Base-by-base conservation (phyloP, 2,888 invertebrate genomes). In the Apamea sordens region DNA sequence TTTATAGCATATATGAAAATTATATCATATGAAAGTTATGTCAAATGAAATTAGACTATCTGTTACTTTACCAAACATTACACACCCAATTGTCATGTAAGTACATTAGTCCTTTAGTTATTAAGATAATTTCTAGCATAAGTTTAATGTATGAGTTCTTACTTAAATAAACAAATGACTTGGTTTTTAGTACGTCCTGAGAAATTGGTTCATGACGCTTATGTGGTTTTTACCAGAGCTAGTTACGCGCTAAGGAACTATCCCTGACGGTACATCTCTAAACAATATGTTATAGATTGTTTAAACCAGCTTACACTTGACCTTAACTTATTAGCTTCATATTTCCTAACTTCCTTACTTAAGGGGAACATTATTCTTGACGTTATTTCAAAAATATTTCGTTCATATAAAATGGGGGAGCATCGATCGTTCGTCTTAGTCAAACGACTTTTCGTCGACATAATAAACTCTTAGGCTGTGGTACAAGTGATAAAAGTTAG, bases 371-470 rank as follows among this genome's bases (percentile, higher is more conserved):
- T 80, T 80, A 86, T 83, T 71, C 63, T 41, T 32, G 53, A 74
- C 71, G 47, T 81, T 81, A 79, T 84, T 67, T 73, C 24, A 44
- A 47, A 71, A 76, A 86, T 83, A 83, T 79, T 80, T 79, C 70
- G 79, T 74, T 67, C 18, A 77, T 83, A 89, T 82, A 83, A 86
- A 85, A 88, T 87, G 84, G 81, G 82, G 67, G 78, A 72, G 82
- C 88, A 92, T 93, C 91, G 89, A 92, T 92, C 92, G 89, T 89
- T 77, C 70, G 87, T 88, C 86, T 91, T 87, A 85, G 87, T 91
- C 87, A 89, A 90, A 88, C 88, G 86, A 80, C 86, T 81, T 84
- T 85, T 89, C 86, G 82, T 88, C 83, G 80, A 86, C 86, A 89
- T 89, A 91, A 90, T 88, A 88, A 86, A 86, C 86, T 86, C 77